These are phyloP conservation scores for Chlorodrepanis virens DNA, from an alignment of 2,113 vertebrate species.

Conservation along the genomic window DNA sequence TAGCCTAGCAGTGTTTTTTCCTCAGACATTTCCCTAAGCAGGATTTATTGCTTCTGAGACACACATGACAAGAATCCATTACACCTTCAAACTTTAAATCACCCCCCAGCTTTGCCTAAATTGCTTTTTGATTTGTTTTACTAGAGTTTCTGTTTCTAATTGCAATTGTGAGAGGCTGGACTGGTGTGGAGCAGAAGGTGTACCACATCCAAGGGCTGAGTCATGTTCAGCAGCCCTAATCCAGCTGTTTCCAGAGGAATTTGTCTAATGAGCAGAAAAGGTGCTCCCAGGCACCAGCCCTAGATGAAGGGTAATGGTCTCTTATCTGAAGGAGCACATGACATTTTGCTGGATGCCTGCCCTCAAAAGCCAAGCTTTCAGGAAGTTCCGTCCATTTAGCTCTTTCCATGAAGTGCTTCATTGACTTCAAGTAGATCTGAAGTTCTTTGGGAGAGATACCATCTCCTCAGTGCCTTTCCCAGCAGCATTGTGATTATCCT, in stretches of 20 bases:
- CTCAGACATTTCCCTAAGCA: conserved; percentile 69
- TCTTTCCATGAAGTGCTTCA: not conserved
- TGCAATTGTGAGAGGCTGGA: not conserved
- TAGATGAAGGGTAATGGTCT: accelerated
- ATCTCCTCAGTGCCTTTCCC: not conserved
- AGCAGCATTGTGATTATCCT: not conserved
- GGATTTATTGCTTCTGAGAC: conserved; percentile 73
- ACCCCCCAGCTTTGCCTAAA: not conserved
- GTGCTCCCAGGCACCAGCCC: not conserved
- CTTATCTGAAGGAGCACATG: not conserved
- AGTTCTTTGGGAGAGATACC: not conserved
- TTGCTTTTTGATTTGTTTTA: not conserved
- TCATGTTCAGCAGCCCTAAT: not conserved
- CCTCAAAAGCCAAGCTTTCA: not conserved
- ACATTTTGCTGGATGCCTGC: not conserved
- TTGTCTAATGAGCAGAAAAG: not conserved
- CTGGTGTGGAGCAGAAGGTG: not conserved
- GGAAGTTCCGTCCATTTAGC: not conserved
- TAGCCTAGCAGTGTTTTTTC: conserved; percentile 17
- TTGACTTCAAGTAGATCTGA: not conserved
- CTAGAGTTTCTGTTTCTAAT: not conserved
- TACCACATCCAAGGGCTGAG: not conserved
- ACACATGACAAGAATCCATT: conserved; percentile 62
- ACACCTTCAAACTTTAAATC: conserved; percentile 26
- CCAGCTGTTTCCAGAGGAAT: not conserved